These are phyloP conservation scores for Catharus bicknelli DNA, from an alignment of 2,113 vertebrate species.

Conservation along the genomic window DNA sequence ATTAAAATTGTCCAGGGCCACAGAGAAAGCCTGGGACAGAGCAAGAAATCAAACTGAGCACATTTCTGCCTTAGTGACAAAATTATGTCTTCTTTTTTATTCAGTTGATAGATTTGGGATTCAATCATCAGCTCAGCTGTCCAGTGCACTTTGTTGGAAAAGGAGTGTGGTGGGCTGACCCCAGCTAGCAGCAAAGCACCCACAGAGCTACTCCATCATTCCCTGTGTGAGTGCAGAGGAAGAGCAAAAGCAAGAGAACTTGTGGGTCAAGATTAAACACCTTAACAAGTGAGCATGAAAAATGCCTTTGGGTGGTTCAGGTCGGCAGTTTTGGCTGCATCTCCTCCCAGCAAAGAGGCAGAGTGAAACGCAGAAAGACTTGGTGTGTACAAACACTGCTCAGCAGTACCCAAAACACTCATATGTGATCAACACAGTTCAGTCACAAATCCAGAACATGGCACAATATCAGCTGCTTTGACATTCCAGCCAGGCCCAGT, in stretches of 20 bases:
- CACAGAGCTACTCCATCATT: fast-evolving
- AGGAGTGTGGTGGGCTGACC: background rate
- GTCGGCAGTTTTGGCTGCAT: background rate
- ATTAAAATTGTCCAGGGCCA: background rate
- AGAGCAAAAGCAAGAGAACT: background rate
- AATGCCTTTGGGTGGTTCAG: background rate
- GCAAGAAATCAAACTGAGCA: background rate
- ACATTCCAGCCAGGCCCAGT: background rate
- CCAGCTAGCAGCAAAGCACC: fast-evolving
- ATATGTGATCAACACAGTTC: fast-evolving
- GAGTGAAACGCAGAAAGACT: background rate
- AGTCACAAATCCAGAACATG: background rate
- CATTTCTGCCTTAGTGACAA: background rate
- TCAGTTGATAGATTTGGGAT: background rate
- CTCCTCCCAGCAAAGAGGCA: background rate
- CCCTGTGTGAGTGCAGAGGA: background rate
- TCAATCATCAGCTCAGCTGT: background rate
- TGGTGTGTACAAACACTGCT: background rate
- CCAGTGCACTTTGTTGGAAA: background rate
- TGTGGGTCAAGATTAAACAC: background rate
- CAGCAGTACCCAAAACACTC: background rate
- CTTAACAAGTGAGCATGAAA: background rate
- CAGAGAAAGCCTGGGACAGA: background rate
- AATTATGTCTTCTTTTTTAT: background rate
- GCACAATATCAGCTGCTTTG: background rate